These are phyloP conservation scores for Neuroscelio doddi DNA, from an alignment of 2,888 invertebrate species.

Conservation along the genomic window DNA sequence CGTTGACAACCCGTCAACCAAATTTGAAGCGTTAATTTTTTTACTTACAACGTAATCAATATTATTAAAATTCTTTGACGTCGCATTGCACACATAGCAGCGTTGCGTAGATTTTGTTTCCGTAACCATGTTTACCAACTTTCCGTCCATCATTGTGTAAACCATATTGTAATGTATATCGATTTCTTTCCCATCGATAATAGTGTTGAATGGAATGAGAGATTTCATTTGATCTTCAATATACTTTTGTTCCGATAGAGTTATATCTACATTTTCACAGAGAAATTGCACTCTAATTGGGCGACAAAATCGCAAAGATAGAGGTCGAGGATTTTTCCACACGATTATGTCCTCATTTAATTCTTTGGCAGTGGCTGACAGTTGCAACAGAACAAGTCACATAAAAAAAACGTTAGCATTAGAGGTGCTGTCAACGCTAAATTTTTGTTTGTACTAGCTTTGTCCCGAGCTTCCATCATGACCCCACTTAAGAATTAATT, in stretches of 20 bases:
- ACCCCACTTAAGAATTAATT: conserved; percentile 12
- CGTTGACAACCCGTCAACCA: conserved; percentile 31
- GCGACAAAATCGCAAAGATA: conserved; percentile 21
- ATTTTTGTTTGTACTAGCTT: conserved; percentile 22
- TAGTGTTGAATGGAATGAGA: conserved; percentile 10
- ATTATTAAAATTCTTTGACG: conserved; percentile 41
- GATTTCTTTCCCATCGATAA: no score
- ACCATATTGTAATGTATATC: conserved; percentile 18
- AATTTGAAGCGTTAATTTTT: conserved; percentile 8
- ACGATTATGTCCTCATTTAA: conserved; percentile 8
- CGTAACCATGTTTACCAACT: conserved; percentile 39
- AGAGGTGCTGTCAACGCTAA: not conserved
- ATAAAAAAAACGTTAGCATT: conserved; percentile 9
- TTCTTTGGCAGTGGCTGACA: conserved; percentile 15
- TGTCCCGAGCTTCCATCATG: no score
- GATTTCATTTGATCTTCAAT: conserved; percentile 30
- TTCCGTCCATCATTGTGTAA: conserved; percentile 37
- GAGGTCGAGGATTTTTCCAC: conserved; percentile 30
- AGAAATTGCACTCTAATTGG: no score
- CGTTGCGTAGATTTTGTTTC: conserved; percentile 29
- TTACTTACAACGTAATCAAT: conserved; percentile 19
- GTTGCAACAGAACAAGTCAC: no score
- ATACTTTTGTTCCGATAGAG: conserved; percentile 10
- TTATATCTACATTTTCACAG: conserved; percentile 16
- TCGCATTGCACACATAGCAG: conserved; percentile 41